Base-by-base conservation (phyloP, 2,888 invertebrate genomes). In the Neoascia interrupta region DNA sequence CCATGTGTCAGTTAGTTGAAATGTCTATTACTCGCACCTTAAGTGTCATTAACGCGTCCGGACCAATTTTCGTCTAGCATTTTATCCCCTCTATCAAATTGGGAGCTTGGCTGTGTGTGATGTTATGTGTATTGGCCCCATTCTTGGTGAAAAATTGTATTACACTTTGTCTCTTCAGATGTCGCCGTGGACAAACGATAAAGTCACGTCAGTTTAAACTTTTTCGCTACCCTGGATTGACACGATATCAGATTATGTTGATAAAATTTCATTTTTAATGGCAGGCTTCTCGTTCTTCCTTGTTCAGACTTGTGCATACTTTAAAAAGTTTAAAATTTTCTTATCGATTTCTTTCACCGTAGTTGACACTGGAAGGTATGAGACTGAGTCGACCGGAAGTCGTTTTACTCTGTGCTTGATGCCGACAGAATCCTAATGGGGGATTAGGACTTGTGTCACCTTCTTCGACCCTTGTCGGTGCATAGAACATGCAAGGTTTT, bases 391-490 rank as follows among this genome's bases (percentile, higher is more conserved):
- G 16, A 74, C 58, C 66, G 66, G 58, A 58, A 58, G 45, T 60
- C 23, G 26, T 41, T 58, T 21, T n/a, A n/a, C 26, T 31, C 37
- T 70, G 53, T 53, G 49, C 51, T 34, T 43, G 13, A 16, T 21
- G 16, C 16, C 37, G 11, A 56, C 8, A 47, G 5, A 23, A 8
- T 16, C 45, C 45, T 41, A 28, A 56, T 54, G 18, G 41, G 43
- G 45, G 45, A 60, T 64, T 43, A 47, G 60, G 18, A 45, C 31
- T 45, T 21, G 26, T 72, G 56, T 73, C 72, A 64, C 72, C 64
- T 61, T 51, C 13, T 70, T 58, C 56, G 51, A 34, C 31, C 49
- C 31, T 47, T 63, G 54, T 64, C 43, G 58, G 31, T 58, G 66
- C 47, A 73, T 49, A 49, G 36, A 36, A 34, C 36, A 51, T 73